These are phyloP conservation scores for Pseudomyrmex flavicornis DNA, from an alignment of 1,140 invertebrate species.

Conservation along the genomic window DNA sequence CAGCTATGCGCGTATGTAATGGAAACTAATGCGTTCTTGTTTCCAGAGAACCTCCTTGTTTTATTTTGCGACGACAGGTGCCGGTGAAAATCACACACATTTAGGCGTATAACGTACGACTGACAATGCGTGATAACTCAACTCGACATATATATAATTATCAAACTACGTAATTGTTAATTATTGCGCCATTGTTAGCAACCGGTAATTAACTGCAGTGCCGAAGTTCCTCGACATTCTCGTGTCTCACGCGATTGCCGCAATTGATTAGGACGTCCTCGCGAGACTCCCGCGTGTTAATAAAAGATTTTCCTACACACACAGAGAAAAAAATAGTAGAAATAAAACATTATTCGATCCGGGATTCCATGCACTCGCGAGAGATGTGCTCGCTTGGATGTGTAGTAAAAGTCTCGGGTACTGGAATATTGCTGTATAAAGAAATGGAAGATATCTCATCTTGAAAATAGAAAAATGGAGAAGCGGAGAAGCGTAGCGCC, in stretches of 20 bases:
- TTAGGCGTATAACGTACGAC: slow-evolving; percentile 5
- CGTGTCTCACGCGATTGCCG: slow-evolving; percentile 68
- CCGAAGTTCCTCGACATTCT: slow-evolving; percentile 60
- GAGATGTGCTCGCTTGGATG: too few species aligned
- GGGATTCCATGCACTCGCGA: too few species aligned
- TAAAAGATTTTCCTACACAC: too few species aligned
- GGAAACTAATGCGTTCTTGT: background rate
- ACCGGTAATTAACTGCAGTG: slow-evolving; percentile 76
- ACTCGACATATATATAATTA: slow-evolving; percentile 79
- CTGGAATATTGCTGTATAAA: too few species aligned
- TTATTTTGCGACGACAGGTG: slow-evolving; percentile 35
- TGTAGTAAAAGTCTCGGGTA: too few species aligned
- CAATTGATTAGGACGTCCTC: slow-evolving; percentile 63
- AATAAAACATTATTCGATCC: too few species aligned
- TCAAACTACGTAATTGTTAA: slow-evolving; percentile 82
- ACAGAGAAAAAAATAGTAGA: too few species aligned
- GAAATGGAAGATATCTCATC: too few species aligned
- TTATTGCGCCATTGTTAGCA: slow-evolving; percentile 80
- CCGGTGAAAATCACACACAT: background rate
- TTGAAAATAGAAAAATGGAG: too few species aligned
- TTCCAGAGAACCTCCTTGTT: slow-evolving; percentile 35
- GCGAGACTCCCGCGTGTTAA: too few species aligned
- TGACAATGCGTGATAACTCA: slow-evolving; percentile 75
- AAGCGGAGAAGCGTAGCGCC: too few species aligned
- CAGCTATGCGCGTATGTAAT: background rate